phyloP scores from a whole-genome alignment of 2,113 vertebrate genomes.

The Salvator merianae region DNA sequence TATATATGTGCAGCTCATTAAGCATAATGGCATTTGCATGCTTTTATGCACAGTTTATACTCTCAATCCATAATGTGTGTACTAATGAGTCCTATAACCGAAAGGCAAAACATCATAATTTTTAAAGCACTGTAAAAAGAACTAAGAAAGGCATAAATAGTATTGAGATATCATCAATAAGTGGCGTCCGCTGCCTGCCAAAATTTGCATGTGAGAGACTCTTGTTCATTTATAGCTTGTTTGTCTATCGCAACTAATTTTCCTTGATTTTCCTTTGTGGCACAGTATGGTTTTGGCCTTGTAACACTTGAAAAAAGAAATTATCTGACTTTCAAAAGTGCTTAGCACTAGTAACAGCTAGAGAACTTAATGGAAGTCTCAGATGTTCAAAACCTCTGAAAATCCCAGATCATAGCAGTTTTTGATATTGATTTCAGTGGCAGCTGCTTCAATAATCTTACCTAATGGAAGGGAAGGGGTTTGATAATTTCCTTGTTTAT shows the following conservation, averaged over 20 bases:
- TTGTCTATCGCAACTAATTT: not conserved
- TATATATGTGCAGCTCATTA: not conserved
- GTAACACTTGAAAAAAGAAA: not conserved
- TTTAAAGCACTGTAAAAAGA: conserved; percentile 7
- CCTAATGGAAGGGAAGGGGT: accelerated
- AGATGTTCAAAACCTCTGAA: conserved; percentile 19
- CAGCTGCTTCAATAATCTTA: not conserved
- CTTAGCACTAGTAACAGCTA: conserved; percentile 19
- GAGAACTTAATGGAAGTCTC: conserved; percentile 25
- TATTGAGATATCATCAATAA: accelerated
- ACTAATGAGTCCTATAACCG: not conserved
- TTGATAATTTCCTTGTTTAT: not conserved
- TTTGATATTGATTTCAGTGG: not conserved
- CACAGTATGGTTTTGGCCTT: not conserved
- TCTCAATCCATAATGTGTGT: not conserved
- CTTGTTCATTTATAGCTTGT: not conserved
- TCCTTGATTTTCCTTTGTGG: not conserved
- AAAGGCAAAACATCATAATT: conserved; percentile 3
- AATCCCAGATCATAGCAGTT: conserved; percentile 1
- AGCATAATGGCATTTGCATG: too few species aligned
- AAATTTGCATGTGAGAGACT: not conserved
- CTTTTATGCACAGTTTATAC: not conserved
- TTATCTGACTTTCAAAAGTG: conserved; percentile 8
- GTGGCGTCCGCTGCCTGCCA: not conserved
- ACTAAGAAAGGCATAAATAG: too few species aligned